Base-by-base conservation (phyloP, 1,140 invertebrate species). In the Zaprionus gabonicus region DNA sequence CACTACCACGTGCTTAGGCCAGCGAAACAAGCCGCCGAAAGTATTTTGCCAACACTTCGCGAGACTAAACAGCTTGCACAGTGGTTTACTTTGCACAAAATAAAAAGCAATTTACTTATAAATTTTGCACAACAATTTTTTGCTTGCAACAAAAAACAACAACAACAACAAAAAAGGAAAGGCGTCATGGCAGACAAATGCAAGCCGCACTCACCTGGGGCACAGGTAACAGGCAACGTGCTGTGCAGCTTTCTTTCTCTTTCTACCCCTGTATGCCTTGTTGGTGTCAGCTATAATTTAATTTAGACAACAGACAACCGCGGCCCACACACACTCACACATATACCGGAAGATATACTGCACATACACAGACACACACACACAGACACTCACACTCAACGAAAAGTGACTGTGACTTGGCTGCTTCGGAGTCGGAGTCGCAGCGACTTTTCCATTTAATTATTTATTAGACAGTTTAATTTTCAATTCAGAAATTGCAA, bases 91-190 rank as follows among this genome's bases (percentile, higher is more conserved):
- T 69, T 69, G 58, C 65, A 56, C 71, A 75, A 75, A 75, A 75
- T 75, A 70, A 75, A 75, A 75, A 71, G 73, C 73, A 76, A 72
- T 76, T 76, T 76, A 76, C 74, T 76, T 76, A 76, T 72, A 73
- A 76, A 73, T 76, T 76, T 76, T 67, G 70, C 70, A 76, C 70
- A 76, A 62, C 74, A 76, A 76, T 76, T 76, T 76, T 57, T 67
- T 38, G 74, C 53, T 49, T 71, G 31, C 27, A n/a, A 15, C 56
- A 55, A 55, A 38, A 7, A 20, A 1, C 20, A 20, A 28, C 41
- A 41, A 57, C 12, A 28, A 55, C 12, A 65, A 27, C 38, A 53
- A 38, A 23, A 28, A 7, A 56, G 55, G 17, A 56, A 34, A n/a
- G 13, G 27, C 27, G n/a, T 27, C n/a, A 13, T 36, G 55, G 63